phyloP scores from a whole-genome alignment of 2,113 vertebrate genomes.

The Rostratula benghalensis region DNA sequence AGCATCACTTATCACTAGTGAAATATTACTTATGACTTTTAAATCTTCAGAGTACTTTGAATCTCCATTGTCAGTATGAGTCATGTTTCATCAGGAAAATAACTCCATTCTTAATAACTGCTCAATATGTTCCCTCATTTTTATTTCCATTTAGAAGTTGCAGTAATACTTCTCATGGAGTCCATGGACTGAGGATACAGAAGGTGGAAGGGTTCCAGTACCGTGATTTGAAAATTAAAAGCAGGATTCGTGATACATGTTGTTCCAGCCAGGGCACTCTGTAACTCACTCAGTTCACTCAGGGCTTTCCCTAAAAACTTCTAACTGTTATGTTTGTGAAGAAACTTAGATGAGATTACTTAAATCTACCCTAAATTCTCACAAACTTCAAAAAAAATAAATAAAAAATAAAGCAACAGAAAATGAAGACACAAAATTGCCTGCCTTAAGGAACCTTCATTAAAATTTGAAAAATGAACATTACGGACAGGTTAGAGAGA shows the following conservation, averaged over 20 bases:
- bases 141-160: neutral
- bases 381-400: neutral
- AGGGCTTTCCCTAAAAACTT: neutral
- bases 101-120: slow-evolving; percentile 29
- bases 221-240: slow-evolving; percentile 14
- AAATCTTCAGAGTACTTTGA: slow-evolving; percentile 27
- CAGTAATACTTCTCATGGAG: neutral
- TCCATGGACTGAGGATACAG: neutral
- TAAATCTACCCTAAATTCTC: neutral
- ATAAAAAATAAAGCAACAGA: neutral
- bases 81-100: slow-evolving; percentile 49
- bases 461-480: neutral
- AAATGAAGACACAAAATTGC: neutral
- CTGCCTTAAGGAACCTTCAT: neutral
- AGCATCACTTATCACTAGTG: slow-evolving; percentile 18
- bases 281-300: neutral
- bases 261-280: neutral
- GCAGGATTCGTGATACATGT: neutral
- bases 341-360: neutral
- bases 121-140: slow-evolving; percentile 7
- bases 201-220: neutral
- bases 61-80: slow-evolving; percentile 18
- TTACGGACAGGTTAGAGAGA: neutral
- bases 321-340: neutral
- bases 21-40: slow-evolving; percentile 48